Base-by-base conservation (phyloP, 2,797 vertebrate species). In the Myotis myotis region DNA sequence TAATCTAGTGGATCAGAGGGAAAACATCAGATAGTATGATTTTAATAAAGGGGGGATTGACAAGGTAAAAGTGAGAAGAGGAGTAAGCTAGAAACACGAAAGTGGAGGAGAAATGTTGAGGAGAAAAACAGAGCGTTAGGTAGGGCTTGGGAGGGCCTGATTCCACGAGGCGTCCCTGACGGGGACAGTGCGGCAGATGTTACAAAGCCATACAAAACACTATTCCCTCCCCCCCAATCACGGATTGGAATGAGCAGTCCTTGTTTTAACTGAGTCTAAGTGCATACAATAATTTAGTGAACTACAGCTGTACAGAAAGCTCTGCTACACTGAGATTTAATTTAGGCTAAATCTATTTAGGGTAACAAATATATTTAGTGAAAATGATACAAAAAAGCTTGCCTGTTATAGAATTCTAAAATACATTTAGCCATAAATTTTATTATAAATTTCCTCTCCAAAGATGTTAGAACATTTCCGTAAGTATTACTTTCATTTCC, bases 401-500 rank as follows among this genome's bases (percentile, higher is more conserved):
- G 9, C 7, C 16, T 90, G 8, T 80, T 80, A 53, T 57, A 23
- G 74, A 88, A 70, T 85, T 41, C 66, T 91, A 19, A 6, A 88
- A 85, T 25, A 76, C 5, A 71, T 66, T 80, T 92, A 84, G 3
- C 22, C 28, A 16, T 80, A 87, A 83, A 33, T 75, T 75, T 75
- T 79, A 49, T 95, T 87, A 60, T 80, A 57, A 62, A 66, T 28
- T 85, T 81, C 3, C 28, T 72, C 7, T 66, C 22, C 22, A 41
- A 76, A 75, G 22, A 38, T 36, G 49, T 66, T 41, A 84, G 47
- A 93, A 75, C 28, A 81, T 93, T 91, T 85, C 38, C 30, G 23
- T 93, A 85, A 78, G 28, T 33, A 30, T 82, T 76, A 49, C 57
- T 85, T 91, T 83, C 9, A 81, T 85, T 96, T 89, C 33, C 38